Percentiles rank a stretch among this genome's conserved stretches.
These are phyloP conservation scores for Isurus oxyrinchus DNA, from an alignment of 2,113 vertebrate species.

Conservation along the genomic window DNA sequence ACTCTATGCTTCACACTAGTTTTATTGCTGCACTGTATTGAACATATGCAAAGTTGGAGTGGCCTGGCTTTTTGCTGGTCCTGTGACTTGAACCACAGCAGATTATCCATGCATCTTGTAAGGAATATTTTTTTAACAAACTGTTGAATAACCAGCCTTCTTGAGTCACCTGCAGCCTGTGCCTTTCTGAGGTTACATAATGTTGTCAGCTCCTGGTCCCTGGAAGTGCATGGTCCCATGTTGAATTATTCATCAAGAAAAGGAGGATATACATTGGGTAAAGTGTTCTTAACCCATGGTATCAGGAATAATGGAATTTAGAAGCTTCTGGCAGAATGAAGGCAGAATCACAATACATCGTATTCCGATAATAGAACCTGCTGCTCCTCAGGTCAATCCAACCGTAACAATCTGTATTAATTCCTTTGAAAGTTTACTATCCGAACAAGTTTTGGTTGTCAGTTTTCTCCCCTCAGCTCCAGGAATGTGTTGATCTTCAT, in stretches of 20 bases:
- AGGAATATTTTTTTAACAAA: neutral
- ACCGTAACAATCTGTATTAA: neutral
- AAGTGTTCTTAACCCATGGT: neutral
- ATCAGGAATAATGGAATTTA: neutral
- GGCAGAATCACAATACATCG: neutral
- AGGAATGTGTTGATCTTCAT: neutral
- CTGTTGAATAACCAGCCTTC: neutral
- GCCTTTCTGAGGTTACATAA: neutral
- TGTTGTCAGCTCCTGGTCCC: neutral
- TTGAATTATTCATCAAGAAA: neutral
- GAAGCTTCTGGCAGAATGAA: neutral
- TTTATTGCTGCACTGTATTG: neutral
- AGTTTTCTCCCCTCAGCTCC: neutral
- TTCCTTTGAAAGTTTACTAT: neutral
- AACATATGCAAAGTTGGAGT: neutral
- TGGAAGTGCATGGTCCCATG: neutral
- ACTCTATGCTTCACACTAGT: neutral
- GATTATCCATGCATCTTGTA: neutral
- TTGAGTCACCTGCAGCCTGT: neutral
- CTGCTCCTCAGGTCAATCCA: neutral
- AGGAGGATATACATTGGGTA: neutral
- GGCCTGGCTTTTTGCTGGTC: neutral
- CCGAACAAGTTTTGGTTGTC: neutral
- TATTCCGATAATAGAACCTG: neutral
- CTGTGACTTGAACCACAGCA: neutral